Conservation (phyloP, 2,797 vertebrate genomes). For the Triplophysa bombifrons region DNA sequence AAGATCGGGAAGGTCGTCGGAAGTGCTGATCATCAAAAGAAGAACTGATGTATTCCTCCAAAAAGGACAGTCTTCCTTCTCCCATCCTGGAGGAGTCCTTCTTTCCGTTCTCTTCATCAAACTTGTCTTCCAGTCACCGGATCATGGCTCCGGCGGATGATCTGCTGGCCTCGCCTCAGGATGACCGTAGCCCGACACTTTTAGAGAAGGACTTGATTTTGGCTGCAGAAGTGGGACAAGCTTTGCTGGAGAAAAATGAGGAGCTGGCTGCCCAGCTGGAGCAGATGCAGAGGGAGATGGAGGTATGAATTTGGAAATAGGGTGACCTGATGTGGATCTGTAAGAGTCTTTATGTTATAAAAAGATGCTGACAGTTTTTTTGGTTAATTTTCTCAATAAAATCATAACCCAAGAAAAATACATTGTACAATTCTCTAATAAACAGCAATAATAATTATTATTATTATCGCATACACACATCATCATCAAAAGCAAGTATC, state of each 20-base stretch:
- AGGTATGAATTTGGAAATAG: slow-evolving; percentile 64
- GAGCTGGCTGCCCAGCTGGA: slow-evolving; percentile 74
- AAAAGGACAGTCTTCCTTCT: slow-evolving; percentile 72
- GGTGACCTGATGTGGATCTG: no score
- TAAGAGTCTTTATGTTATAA: no score
- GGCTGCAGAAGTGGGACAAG: slow-evolving; percentile 80
- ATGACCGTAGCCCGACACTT: slow-evolving; percentile 50
- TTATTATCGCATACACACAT: no score
- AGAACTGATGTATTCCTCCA: slow-evolving; percentile 69
- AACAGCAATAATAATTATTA: no score
- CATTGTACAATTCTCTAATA: no score
- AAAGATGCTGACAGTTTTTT: not conserved
- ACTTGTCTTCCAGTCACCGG: slow-evolving; percentile 54
- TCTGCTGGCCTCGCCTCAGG: slow-evolving; percentile 43
- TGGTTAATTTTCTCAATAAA: not conserved
- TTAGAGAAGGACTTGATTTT: slow-evolving; percentile 80
- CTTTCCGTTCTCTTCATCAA: slow-evolving; percentile 76
- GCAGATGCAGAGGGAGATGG: slow-evolving; percentile 71
- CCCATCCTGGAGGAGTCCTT: slow-evolving; percentile 80
- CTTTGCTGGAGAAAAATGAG: slow-evolving; percentile 81
- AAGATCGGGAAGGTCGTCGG: slow-evolving; percentile 5
- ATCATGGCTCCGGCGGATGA: slow-evolving; percentile 43
- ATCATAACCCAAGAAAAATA: no score
- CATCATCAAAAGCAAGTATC: no score
- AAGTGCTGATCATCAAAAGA: not conserved